These are phyloP conservation scores for Furcula furcula DNA, from an alignment of 2,888 invertebrate genomes.

Conservation along the genomic window DNA sequence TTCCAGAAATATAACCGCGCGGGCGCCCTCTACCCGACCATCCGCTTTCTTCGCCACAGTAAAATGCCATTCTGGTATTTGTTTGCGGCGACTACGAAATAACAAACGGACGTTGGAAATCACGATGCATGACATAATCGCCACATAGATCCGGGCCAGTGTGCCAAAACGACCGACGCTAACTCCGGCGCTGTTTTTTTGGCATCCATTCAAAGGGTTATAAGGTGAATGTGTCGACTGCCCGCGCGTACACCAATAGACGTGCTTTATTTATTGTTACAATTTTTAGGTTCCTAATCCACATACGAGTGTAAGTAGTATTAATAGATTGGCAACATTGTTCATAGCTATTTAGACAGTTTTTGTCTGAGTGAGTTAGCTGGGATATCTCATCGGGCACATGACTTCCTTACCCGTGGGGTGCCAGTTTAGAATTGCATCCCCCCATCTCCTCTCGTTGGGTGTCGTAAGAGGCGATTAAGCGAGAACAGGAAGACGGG, in stretches of 20 bases:
- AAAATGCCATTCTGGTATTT: slow-evolving; percentile 52
- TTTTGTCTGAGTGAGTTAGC: no score
- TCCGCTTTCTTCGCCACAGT: slow-evolving; percentile 49
- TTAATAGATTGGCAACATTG: no score
- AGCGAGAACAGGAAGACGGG: no score
- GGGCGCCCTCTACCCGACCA: slow-evolving; percentile 25
- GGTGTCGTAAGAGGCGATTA: no score
- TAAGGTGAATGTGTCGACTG: slow-evolving; percentile 69
- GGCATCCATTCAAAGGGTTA: slow-evolving; percentile 73
- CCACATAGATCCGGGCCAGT: slow-evolving; percentile 69
- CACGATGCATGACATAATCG: slow-evolving; percentile 76
- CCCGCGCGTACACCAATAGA: slow-evolving; percentile 37
- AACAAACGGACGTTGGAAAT: slow-evolving; percentile 60
- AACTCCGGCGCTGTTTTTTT: slow-evolving; percentile 60
- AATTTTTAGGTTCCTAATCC: no score
- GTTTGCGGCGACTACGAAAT: slow-evolving; percentile 50
- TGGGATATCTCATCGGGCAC: no score
- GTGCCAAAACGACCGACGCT: slow-evolving; percentile 66
- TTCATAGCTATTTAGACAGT: no score
- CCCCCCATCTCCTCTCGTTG: no score
- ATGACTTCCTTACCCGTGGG: no score
- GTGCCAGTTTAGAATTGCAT: no score
- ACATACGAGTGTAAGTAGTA: slow-evolving; percentile 15
- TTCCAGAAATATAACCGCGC: slow-evolving; percentile 55
- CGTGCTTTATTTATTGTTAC: slow-evolving; percentile 40